Conservation (phyloP, 2,797 vertebrate genomes). For the Zenarchopterus dispar region DNA sequence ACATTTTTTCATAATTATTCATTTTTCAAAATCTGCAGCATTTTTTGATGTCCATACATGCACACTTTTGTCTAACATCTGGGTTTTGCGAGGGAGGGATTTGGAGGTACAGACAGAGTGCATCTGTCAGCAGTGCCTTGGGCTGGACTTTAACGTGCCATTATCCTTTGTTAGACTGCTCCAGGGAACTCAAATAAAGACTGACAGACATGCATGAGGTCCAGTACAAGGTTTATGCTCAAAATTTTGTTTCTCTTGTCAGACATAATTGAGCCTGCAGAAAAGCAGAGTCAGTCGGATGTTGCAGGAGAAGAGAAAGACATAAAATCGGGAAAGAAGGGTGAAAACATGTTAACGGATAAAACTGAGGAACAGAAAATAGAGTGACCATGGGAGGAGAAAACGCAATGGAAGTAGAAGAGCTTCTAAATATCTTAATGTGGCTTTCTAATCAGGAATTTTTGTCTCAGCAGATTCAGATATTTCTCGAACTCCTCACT, state of each 20-base stretch:
- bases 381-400: background rate
- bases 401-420: too few species aligned
- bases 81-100: conserved; percentile 41
- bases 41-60: background rate
- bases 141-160: conserved; percentile 49
- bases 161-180: conserved; percentile 27
- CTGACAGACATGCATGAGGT: conserved; percentile 6
- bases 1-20: too few species aligned
- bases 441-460: too few species aligned
- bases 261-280: background rate
- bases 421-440: too few species aligned
- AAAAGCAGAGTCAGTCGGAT: conserved; percentile 2
- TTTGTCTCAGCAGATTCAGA: too few species aligned
- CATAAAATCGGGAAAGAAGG: conserved; percentile 24
- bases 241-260: conserved; percentile 1
- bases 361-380: background rate
- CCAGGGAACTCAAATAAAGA: background rate
- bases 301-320: conserved; percentile 1
- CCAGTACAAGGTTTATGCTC: conserved; percentile 3
- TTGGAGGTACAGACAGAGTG: conserved; percentile 28
- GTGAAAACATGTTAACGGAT: conserved; percentile 15
- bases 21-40: background rate
- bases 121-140: conserved; percentile 34
- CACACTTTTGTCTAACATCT: conserved; percentile 28
- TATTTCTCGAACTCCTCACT: too few species aligned